phyloP scores from a whole-genome alignment of 2,888 invertebrate genomes.

The Bombylius discolor region DNA sequence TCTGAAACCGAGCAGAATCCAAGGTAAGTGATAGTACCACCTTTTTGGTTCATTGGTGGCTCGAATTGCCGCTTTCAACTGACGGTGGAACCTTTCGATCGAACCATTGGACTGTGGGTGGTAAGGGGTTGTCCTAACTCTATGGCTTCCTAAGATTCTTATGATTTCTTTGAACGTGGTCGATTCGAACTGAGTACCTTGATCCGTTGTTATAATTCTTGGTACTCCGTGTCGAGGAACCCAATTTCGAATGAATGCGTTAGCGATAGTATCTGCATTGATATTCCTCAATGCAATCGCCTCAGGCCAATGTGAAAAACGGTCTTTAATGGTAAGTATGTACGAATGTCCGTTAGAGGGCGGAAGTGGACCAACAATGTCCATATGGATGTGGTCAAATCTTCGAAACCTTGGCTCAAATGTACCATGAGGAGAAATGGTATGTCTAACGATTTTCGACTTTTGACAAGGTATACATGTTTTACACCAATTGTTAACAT shows the following conservation, averaged over 20 bases:
- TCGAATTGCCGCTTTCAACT: neutral
- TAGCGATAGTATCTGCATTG: neutral
- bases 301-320: too few species aligned
- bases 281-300: too few species aligned
- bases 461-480: too few species aligned
- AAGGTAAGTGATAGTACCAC: neutral
- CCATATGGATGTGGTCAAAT: neutral
- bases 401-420: neutral
- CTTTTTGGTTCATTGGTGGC: neutral
- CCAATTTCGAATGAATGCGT: neutral
- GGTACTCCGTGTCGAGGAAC: neutral
- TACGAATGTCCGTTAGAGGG: too few species aligned
- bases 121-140: neutral
- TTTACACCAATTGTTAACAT: too few species aligned
- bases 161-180: conserved; percentile 12
- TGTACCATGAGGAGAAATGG: too few species aligned
- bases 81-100: neutral
- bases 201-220: conserved; percentile 16
- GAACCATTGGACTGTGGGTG: neutral
- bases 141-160: conserved; percentile 1
- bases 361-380: neutral
- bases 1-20: neutral
- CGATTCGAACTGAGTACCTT: conserved; percentile 19
- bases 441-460: too few species aligned
- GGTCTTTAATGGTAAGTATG: too few species aligned